Conservation (phyloP, 2,113 vertebrate genomes). For the Morone chrysops region DNA sequence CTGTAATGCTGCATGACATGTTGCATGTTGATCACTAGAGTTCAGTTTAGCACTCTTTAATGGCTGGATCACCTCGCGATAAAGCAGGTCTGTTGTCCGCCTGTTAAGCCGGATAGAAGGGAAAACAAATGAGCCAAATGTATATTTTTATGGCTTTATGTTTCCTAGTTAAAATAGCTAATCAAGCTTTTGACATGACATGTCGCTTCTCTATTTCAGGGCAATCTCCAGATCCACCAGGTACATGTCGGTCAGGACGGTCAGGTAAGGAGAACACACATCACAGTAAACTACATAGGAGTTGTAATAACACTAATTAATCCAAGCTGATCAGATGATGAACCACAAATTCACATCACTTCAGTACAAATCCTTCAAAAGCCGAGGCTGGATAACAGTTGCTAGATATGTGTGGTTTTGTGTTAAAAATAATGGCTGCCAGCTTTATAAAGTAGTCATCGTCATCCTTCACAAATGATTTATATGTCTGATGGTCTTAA, state of each 20-base stretch:
- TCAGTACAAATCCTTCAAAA: not conserved
- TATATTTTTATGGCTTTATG: not conserved
- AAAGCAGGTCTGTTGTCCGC: not conserved
- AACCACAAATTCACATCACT: not conserved
- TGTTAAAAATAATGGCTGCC: not conserved
- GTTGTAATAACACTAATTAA: not conserved
- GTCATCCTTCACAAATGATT: slow-evolving; percentile 10
- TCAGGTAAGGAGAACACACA: slow-evolving; percentile 87
- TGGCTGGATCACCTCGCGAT: not conserved
- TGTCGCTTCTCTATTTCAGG: slow-evolving; percentile 81
- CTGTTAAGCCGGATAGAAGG: not conserved
- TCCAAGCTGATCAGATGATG: not conserved
- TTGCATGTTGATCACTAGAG: not conserved
- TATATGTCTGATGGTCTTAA: not conserved
- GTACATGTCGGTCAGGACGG: slow-evolving; percentile 96
- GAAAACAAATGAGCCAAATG: not conserved
- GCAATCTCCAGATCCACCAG: slow-evolving; percentile 98
- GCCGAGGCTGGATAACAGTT: not conserved
- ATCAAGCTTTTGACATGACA: slow-evolving; percentile 12
- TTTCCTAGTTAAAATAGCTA: slow-evolving; percentile 1
- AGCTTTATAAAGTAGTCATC: not conserved
- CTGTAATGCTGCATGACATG: not conserved
- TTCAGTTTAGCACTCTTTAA: not conserved
- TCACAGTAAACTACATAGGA: not conserved
- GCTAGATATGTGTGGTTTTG: not conserved